Base-by-base conservation (phyloP, 2,888 invertebrate species). In the Nesidiocoris tenuis region DNA sequence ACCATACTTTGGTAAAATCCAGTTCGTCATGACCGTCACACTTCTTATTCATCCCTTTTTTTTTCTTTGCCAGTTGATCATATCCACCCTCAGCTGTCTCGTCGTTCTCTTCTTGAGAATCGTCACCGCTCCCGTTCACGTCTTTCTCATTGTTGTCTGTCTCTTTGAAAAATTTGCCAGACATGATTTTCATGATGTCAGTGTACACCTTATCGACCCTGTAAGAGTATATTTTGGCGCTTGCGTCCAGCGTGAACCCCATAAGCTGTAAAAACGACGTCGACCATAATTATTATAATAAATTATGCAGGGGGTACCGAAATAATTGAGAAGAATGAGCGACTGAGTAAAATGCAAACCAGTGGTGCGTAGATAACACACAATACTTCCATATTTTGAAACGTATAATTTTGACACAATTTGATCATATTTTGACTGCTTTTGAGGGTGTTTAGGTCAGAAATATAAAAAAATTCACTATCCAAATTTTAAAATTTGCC, bases 171-270 rank as follows among this genome's bases (percentile, higher is more conserved):
- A 65, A 39, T 71, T 78, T 77, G 16, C 76, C 75, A 17, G 77
- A 70, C 24, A 79, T 64, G 23, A 77, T 65, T 59, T 76, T 77
- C 54, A 76, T 39, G 70, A 79, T 76, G 61, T 77, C 77, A 18
- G 74, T 61, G 61, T 79, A 79, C 21, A 79, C 79, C 56, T 79
- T 77, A 61, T 96, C 96, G 0, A 96, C 96, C 77, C 95, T 87
- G 77, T 91, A 89, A 0, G 93, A 91, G 83, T 96, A 96, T 70
- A 96, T 94, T 82, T 93, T 92, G 0, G 94, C 89, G 7, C 95
- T 93, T 0, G 95, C 95, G 83, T 96, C 96, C 66, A 96, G 85
- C 0, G 95, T 91, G 0, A 91, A 91, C 12, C 93, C 89, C 87
- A 78, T 77, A 9, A 78, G 59, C 76, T 78, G 72, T 18, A 61